Evolutionary conservation across 2,797 vertebrate species (phyloP), one percentile per base, ranked within the genome.

Genomic region (Halcyon badia): DNA sequence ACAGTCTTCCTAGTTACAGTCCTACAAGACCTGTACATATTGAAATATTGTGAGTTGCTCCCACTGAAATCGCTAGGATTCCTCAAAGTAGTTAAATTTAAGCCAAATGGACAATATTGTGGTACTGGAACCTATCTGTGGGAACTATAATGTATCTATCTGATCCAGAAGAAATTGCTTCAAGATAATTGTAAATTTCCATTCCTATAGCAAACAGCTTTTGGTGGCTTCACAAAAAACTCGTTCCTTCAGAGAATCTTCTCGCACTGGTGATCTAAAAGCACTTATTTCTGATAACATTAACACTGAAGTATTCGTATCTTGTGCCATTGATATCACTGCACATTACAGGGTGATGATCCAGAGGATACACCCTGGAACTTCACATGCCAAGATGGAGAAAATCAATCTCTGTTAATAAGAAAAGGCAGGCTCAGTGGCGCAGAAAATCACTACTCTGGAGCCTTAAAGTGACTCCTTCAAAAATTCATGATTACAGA

Each of bases 321-420:
- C 56, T 83, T 94, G 49, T 66, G 76, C 68, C 75, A 37, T 42
- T 81, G 89, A 66, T 70, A 86, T 35, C 78, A 16, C 64, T 95
- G 87, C 77, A 83, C 58, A 7, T 71, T 71, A 52, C 49, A 56
- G 78, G 69, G 57, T 72, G 94, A 51, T 72, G 60, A 68, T 87
- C 61, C 87, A 77, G 66, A 86, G 94, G 87, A 83, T 90, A 46
- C 58, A 86, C 76, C 87, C 82, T 84, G 62, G 31, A 89, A 89
- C 82, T 66, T 64, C 94, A 72, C 87, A 33, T 94, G 90, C 89
- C 90, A 57, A 48, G 81, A 68, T 87, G 82, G 41, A 77, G 90
- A 92, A 97, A 94, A 97, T 96, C 95, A 86, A 91, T 96, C 94
- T 90, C 87, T 56, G 82, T 79, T 96, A 94, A 97, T 97, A 72